These are phyloP conservation scores for Mesoclemmys tuberculata DNA, from an alignment of 2,113 vertebrate genomes.

Conservation along the genomic window DNA sequence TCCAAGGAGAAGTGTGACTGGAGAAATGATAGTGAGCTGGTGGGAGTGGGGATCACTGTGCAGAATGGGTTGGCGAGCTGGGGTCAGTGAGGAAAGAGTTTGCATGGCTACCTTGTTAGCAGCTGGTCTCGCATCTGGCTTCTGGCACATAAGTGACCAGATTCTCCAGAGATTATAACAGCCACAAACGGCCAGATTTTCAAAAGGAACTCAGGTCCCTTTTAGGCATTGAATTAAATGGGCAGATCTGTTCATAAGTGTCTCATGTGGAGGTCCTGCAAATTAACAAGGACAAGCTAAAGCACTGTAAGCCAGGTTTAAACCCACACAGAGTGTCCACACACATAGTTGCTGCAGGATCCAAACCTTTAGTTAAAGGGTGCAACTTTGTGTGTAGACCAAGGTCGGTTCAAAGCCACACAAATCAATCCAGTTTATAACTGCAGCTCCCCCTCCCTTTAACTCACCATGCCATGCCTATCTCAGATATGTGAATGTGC, in stretches of 20 bases:
- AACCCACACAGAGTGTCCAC: not conserved
- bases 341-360: not conserved
- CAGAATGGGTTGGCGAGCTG: not conserved
- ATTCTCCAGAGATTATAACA: not conserved
- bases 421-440: not conserved
- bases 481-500: not conserved
- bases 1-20: not conserved
- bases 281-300: not conserved
- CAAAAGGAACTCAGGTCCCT: not conserved
- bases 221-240: not conserved
- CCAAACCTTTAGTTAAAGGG: not conserved
- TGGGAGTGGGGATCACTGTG: not conserved
- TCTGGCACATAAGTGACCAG: not conserved
- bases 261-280: not conserved
- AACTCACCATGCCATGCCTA: not conserved
- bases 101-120: not conserved
- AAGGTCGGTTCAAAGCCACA: fast-evolving
- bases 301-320: not conserved
- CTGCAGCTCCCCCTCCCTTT: not conserved
- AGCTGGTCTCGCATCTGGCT: not conserved
- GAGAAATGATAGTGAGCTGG: not conserved
- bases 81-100: not conserved
- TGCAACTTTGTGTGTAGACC: not conserved
- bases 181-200: not conserved
- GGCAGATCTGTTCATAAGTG: not conserved